Evolutionary conservation across 37 sponge, comb jelly and placozoan genomes (phyloP), one percentile per base, ranked within the genome.

Genomic region (Diacarnus erythraeanus): DNA sequence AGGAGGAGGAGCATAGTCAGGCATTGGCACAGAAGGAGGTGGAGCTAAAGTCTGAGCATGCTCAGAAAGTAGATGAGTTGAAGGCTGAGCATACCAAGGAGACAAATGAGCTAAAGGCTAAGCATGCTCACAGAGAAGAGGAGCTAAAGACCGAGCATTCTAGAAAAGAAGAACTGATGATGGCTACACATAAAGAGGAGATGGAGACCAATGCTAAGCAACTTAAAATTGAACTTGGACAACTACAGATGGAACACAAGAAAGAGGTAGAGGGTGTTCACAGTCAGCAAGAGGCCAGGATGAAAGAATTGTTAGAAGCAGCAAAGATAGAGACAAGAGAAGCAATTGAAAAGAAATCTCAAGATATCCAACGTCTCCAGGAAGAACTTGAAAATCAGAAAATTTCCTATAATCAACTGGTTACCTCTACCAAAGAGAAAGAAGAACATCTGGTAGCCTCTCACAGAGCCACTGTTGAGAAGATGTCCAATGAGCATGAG

Each of bases 41-140:
- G 15, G 42, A 17, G n/a, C 82, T 35, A 25, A 25, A 58, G 56
- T 9, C 21, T 31, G 77, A 66, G 58, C 69, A 75, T 5, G 41
- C 69, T 9, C n/a, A 35, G 15, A 23, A 22, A 22, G 25, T 47
- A 29, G 29, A 82, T 1, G 6, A 40, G 44, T 1, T 83, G 29
- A 35, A 2, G 17, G 59, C 27, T 36, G 77, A 47, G 69, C 59
- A 65, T 47, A 36, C 65, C 25, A 37, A 63, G 74, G 29, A 33
- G 10, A 30, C n/a, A 29, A 23, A 70, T 38, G 59, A 30, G 9
- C 40, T 77, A 10, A 65, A 65, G 66, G 17, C 29, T 2, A 30
- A 54, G 30, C 31, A 56, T 37, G 17, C 51, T 8, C 9, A 30
- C 1, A 51, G 57, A 43, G 30, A 38, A 30, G 76, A 51, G 42